phyloP scores from a whole-genome alignment of 2,888 invertebrate species.

The Pristionchus japonicus region DNA sequence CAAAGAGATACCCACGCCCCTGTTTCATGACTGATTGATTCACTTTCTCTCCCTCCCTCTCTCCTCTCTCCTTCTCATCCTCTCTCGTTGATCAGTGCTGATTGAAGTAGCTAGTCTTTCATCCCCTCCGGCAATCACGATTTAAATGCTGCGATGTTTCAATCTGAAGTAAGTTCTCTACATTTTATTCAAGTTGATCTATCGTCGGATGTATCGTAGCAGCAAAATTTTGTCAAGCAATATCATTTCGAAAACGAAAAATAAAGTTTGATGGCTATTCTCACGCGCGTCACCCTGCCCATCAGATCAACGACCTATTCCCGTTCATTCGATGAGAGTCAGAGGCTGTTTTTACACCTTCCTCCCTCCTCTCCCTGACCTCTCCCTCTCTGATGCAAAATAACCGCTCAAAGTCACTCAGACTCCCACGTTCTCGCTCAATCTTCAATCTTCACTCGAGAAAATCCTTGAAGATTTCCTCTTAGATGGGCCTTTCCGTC shows the following conservation, averaged over 20 bases:
- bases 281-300: background rate
- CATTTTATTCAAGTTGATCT: too few species aligned
- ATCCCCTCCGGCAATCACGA: background rate
- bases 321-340: background rate
- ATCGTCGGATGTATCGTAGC: too few species aligned
- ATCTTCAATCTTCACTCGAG: background rate
- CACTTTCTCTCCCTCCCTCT: background rate
- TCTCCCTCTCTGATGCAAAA: background rate
- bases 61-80: background rate
- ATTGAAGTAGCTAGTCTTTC: background rate
- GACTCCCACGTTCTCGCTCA: background rate
- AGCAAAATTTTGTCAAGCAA: too few species aligned
- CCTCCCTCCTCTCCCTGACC: background rate
- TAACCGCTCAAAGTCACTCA: background rate
- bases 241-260: too few species aligned
- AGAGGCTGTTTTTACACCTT: background rate
- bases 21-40: conserved; percentile 34
- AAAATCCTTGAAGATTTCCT: too few species aligned
- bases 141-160: too few species aligned
- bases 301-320: background rate
- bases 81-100: background rate
- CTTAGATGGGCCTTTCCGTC: background rate
- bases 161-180: too few species aligned
- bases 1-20: background rate
- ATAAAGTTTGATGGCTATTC: too few species aligned